Conservation (phyloP, 2,888 invertebrate species). For the Protula sp. region DNA sequence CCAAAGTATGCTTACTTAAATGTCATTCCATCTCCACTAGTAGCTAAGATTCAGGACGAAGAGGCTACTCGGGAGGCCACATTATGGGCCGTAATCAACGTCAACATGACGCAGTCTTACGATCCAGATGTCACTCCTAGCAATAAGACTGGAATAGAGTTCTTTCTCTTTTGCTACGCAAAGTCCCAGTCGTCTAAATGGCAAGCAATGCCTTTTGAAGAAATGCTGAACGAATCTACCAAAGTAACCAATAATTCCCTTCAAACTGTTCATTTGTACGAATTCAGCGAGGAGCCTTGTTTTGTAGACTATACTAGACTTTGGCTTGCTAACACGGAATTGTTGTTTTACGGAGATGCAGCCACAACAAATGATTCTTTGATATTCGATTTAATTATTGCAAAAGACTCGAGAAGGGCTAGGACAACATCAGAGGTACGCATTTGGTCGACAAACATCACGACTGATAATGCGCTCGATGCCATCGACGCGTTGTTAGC, state of each 20-base stretch:
- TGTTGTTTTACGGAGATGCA: conserved; percentile 32
- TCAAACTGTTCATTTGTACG: conserved; percentile 9
- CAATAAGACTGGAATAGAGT: conserved; percentile 33
- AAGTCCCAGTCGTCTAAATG: background rate
- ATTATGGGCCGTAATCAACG: conserved; percentile 8
- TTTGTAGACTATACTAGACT: background rate
- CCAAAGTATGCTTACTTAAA: conserved; percentile 10
- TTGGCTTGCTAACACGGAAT: conserved; percentile 14
- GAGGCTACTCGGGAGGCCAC: conserved; percentile 9
- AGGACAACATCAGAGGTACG: conserved; percentile 25
- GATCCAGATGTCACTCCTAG: conserved; percentile 25
- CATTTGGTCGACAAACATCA: conserved; percentile 10
- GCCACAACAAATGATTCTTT: conserved; percentile 31
- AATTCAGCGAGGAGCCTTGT: conserved; percentile 5
- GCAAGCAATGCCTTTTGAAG: too few relatives aligned
- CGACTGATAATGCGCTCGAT: conserved; percentile 12
- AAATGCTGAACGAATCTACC: conserved; percentile 4
- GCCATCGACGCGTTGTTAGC: conserved; percentile 19
- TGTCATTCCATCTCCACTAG: conserved; percentile 18
- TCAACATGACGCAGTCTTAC: conserved; percentile 15
- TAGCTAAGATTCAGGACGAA: conserved; percentile 13
- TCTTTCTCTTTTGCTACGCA: conserved; percentile 35
- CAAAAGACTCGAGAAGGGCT: conserved; percentile 27
- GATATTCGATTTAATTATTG: conserved; percentile 34
- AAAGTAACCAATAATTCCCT: conserved; percentile 3